phyloP scores from a whole-genome alignment of 2,113 vertebrate genomes.

The Bagarius yarrelli region DNA sequence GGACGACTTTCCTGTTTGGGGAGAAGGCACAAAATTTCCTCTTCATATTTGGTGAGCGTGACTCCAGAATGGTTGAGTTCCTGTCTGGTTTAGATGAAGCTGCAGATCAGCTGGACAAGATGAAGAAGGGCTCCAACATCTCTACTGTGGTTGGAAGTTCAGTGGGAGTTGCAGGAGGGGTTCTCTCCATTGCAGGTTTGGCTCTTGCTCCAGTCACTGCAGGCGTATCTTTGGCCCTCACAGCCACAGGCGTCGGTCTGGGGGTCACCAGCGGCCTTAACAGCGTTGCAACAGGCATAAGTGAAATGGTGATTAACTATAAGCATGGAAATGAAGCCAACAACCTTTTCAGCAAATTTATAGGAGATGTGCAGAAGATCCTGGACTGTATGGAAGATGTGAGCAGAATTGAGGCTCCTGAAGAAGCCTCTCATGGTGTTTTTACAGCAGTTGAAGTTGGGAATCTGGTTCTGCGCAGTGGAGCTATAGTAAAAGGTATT shows the following conservation, averaged over 20 bases:
- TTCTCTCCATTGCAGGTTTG: conserved; percentile 54
- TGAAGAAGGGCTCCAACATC: conserved; percentile 54
- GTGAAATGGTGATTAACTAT: conserved; percentile 47
- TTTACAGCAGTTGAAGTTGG: not conserved
- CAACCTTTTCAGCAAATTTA: conserved; percentile 35
- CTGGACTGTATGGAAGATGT: conserved; percentile 34
- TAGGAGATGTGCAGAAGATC: conserved; percentile 48
- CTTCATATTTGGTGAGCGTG: conserved; percentile 32
- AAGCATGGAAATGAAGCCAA: conserved; percentile 40
- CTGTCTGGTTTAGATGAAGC: conserved; percentile 50
- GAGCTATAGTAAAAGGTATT: conserved; percentile 17
- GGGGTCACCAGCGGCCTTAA: conserved; percentile 54
- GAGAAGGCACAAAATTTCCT: conserved; percentile 40
- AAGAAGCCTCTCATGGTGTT: not conserved
- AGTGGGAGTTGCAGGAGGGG: conserved; percentile 49
- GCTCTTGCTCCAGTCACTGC: conserved; percentile 57
- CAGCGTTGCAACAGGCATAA: conserved; percentile 44
- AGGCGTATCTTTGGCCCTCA: conserved; percentile 54
- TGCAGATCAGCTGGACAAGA: conserved; percentile 55
- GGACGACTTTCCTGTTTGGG: conserved; percentile 46
- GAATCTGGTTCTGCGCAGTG: not conserved
- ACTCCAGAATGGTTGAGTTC: conserved; percentile 52
- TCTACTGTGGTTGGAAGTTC: conserved; percentile 56
- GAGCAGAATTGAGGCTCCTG: not conserved
- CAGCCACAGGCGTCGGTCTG: conserved; percentile 51